Base-by-base conservation (phyloP, 2,797 vertebrate species). In the Selene dorsalis region DNA sequence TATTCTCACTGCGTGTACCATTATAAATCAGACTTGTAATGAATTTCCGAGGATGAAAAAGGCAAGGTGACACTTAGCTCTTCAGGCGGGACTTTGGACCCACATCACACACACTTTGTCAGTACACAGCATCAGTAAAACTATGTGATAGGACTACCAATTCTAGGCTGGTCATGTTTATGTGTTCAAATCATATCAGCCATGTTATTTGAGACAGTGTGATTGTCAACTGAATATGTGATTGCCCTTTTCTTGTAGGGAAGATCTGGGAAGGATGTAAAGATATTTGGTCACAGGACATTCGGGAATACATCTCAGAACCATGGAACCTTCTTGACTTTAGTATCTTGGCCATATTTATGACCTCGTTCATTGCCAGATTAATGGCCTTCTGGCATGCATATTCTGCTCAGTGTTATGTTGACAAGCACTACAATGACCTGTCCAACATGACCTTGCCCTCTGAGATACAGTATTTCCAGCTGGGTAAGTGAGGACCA, bases 311-410 rank as follows among this genome's bases (percentile, higher is more conserved):
- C 80, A 84, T 98, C 30, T 96, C 96, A 76, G 96, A 99, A 59
- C 93, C 97, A 50, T 99, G 98, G 98, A 99, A 99, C 88, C 96
- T 99, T 90, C 95, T 99, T 9, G 97, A 99, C 82, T 99, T 99
- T 62, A 97, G 97, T 35, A 99, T 99, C 95, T 80, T 98, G 87
- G 93, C 97, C 63, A 97, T 98, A 91, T 99, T 99, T 82, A 96
- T 96, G 67, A 96, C 97, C 38, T 98, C 98, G 0, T 99, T 99
- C 87, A 96, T 97, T 74, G 96, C 97, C 63, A 96, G 97, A 77
- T 95, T 98, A 85, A 98, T 99, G 97, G 97, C 97, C 1, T 98
- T 97, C 90, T 98, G 96, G 97, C 97, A 98, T 50, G 97, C 97
- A 0, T 96, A 96, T 71, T 92, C 94, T 88, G 98, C 97, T 50